Evolutionary conservation across 2,888 invertebrate species (phyloP).

Genomic region (Heliconius charithonia): DNA sequence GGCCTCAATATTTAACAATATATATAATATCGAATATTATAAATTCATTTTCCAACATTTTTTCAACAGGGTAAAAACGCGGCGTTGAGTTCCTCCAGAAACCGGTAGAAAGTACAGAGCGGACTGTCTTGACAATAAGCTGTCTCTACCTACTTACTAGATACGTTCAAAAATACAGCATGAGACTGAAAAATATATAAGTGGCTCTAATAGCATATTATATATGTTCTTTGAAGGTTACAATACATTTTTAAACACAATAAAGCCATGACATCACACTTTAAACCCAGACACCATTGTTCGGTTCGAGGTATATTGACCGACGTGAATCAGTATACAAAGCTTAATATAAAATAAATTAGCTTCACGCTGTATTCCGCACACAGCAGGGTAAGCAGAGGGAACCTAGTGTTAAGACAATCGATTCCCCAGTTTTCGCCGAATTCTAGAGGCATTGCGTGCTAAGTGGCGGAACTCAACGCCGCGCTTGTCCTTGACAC

Average conservation of each 20-base stretch:
- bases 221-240: neutral
- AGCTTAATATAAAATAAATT: neutral
- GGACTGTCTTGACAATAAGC: neutral
- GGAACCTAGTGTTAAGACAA: no score
- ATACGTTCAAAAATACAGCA: neutral
- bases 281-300: conserved; percentile 23
- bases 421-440: no score
- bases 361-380: no score
- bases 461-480: no score
- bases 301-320: conserved; percentile 18
- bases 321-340: conserved; percentile 13
- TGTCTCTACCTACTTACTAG: neutral
- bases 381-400: no score
- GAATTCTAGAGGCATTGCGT: no score
- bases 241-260: conserved; percentile 9
- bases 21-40: no score
- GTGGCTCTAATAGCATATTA: neutral
- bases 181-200: neutral
- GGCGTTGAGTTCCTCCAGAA: neutral
- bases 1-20: no score
- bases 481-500: no score
- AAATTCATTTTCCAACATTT: no score
- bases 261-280: conserved; percentile 20
- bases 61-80: no score
- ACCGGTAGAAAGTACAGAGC: neutral